These are phyloP conservation scores for Typhlichthys subterraneus DNA, from an alignment of 2,797 vertebrate genomes.

Conservation along the genomic window DNA sequence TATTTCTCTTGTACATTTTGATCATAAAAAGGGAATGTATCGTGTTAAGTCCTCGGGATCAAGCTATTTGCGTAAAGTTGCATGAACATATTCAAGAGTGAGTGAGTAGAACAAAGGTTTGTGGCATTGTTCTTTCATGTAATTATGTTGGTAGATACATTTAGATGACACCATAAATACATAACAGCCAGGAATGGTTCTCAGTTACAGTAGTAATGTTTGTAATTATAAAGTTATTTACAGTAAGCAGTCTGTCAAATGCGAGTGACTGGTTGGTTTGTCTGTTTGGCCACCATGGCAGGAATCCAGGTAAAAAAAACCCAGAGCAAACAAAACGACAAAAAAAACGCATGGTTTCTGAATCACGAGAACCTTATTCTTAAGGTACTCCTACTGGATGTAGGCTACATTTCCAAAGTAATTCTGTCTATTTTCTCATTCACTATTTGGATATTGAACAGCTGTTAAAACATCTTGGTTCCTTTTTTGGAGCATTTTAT, in stretches of 20 bases:
- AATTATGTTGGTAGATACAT: constrained; percentile 28
- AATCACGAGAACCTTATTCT: no score
- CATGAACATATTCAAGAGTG: constrained; percentile 42
- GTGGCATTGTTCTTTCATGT: constrained; percentile 17
- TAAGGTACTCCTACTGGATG: constrained; percentile 13
- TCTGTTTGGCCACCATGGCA: neutral
- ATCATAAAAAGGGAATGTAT: neutral
- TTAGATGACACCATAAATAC: constrained; percentile 21
- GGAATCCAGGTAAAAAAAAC: no score
- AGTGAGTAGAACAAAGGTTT: constrained; percentile 26
- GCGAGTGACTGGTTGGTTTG: neutral
- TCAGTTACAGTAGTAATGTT: constrained; percentile 18
- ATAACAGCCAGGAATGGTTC: constrained; percentile 25
- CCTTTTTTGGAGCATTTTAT: constrained; percentile 52
- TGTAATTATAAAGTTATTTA: constrained; percentile 3
- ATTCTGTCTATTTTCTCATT: constrained; percentile 31
- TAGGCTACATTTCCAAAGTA: constrained; percentile 13
- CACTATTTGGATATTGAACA: constrained; percentile 10
- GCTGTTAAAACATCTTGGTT: neutral
- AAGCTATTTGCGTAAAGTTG: constrained; percentile 34
- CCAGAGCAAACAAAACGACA: no score
- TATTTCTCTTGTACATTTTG: neutral
- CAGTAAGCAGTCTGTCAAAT: neutral
- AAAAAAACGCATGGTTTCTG: no score
- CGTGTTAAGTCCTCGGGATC: constrained; percentile 8